phyloP scores from a whole-genome alignment of 2,113 vertebrate species.

The Clupea harengus region DNA sequence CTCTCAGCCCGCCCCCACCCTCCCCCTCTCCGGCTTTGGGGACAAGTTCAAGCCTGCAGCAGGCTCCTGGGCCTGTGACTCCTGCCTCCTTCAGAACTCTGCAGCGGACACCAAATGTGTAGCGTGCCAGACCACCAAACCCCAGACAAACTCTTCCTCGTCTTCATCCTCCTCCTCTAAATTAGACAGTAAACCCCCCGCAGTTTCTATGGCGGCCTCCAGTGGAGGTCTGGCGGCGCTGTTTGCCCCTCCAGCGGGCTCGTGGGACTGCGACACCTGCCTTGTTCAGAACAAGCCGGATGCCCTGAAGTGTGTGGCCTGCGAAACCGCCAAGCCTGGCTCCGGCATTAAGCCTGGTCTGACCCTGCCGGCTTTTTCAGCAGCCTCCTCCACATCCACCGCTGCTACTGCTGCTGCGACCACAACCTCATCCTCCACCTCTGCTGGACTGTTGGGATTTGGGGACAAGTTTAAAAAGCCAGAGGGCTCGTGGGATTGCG shows the following conservation, averaged over 20 bases:
- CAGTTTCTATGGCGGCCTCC: neutral
- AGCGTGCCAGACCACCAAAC: conserved; percentile 74
- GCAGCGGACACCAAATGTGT: conserved; percentile 76
- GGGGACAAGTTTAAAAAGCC: conserved; percentile 90
- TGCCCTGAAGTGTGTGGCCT: conserved; percentile 88
- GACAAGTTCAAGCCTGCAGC: conserved; percentile 73
- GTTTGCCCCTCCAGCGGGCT: conserved; percentile 78
- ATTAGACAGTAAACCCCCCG: conserved; percentile 54
- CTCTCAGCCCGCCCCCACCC: conserved; percentile 50
- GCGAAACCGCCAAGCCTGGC: conserved; percentile 92
- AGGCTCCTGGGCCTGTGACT: conserved; percentile 78
- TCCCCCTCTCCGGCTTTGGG: conserved; percentile 66
- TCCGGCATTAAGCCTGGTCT: conserved; percentile 83
- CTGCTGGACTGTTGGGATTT: conserved; percentile 72
- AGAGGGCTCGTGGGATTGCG: conserved; percentile 87
- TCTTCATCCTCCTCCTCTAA: conserved; percentile 28
- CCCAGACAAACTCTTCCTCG: conserved; percentile 57
- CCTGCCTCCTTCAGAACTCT: conserved; percentile 79
- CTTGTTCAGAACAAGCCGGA: conserved; percentile 91
- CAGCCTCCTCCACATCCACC: conserved; percentile 31
- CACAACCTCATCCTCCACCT: conserved; percentile 26
- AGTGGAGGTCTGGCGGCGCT: conserved; percentile 63
- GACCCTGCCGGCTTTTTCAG: conserved; percentile 62
- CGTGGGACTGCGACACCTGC: conserved; percentile 96
- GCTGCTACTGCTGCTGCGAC: conserved; percentile 41